These are phyloP conservation scores for Zaprionus africanus DNA, from an alignment of 1,140 invertebrate species.

Conservation along the genomic window DNA sequence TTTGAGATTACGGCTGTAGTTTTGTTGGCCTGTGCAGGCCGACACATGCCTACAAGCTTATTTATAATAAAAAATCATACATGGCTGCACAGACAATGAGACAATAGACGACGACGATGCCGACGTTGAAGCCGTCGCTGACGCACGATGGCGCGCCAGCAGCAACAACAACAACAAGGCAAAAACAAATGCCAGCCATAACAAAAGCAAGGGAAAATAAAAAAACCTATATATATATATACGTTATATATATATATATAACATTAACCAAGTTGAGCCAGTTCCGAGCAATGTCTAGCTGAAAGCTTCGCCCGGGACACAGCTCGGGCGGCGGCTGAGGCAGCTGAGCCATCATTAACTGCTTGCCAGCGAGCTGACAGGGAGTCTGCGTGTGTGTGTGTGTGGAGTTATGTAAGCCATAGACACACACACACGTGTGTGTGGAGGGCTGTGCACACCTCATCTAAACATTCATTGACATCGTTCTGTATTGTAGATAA, in stretches of 20 bases:
- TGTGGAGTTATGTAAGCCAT: constrained; percentile 43
- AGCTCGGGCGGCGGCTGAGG: constrained; percentile 23
- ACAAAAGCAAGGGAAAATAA: constrained; percentile 36
- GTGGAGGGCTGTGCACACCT: constrained; percentile 52
- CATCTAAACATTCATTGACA: constrained; percentile 80
- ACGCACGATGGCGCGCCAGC: constrained; percentile 45
- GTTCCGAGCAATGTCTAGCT: constrained; percentile 38
- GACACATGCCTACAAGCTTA: constrained; percentile 81
- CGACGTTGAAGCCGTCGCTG: constrained; percentile 31
- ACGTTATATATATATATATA: constrained; percentile 9
- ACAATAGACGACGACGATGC: constrained; percentile 56
- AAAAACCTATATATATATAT: neutral
- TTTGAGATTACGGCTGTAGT: constrained; percentile 77
- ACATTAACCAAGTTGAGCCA: constrained; percentile 28
- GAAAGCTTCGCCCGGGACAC: constrained; percentile 51
- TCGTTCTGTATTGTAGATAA: constrained; percentile 77
- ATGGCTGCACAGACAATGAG: constrained; percentile 78
- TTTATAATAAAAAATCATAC: constrained; percentile 82
- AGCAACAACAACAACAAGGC: constrained; percentile 32
- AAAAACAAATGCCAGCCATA: constrained; percentile 26
- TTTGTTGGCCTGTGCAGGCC: constrained; percentile 64
- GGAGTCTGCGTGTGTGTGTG: constrained; percentile 5
- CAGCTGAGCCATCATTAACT: constrained; percentile 68
- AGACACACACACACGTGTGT: constrained; percentile 29
- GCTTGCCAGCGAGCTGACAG: constrained; percentile 28